Base-by-base conservation (phyloP, 1,140 invertebrate species). In the Plodia interpunctella region DNA sequence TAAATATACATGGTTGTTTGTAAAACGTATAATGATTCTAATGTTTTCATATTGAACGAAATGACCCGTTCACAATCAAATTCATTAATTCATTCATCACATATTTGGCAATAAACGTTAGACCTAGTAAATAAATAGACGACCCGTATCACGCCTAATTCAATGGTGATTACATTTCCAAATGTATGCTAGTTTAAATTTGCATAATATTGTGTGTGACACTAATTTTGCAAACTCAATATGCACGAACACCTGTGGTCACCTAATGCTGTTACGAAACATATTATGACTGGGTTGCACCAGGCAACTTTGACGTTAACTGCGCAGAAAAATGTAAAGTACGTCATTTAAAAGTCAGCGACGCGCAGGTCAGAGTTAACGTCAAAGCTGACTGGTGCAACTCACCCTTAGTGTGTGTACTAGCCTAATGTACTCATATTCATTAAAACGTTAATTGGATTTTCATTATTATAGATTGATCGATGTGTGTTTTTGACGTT, bases 91-190 rank as follows among this genome's bases (percentile, higher is more conserved):
- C 15, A 44, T 15, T 6, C 10, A 17, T 44, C 38, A 44, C n/a
- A 44, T 17, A 44, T 44, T 44, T 17, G 15, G 38, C 38, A 6
- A 44, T 44, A 13, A 44, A 44, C 35, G 11, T 44, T 44, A 5
- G n/a, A 44, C 4, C 38, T 2, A 10, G 38, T 15, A 44, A 44
- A 44, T 44, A 44, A 44, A 44, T 44, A 35, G 32, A n/a, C 38
- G 38, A 44, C 38, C 38, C 38, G 38, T 44, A 44, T 44, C 38
- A 15, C 38, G 38, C 38, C 38, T 44, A 44, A 44, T 44, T 44
- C 38, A 44, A 44, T 44, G 15, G 38, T 5, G 38, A 44, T 17
- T 3, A 44, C n/a, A 44, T 15, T 44, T 44, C 15, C 38, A 44
- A 44, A 44, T 44, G 38, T 10, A 44, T 44, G 38, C 38, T 44